Conservation (phyloP, 1,140 invertebrate species). For the Harpegnathos saltator region DNA sequence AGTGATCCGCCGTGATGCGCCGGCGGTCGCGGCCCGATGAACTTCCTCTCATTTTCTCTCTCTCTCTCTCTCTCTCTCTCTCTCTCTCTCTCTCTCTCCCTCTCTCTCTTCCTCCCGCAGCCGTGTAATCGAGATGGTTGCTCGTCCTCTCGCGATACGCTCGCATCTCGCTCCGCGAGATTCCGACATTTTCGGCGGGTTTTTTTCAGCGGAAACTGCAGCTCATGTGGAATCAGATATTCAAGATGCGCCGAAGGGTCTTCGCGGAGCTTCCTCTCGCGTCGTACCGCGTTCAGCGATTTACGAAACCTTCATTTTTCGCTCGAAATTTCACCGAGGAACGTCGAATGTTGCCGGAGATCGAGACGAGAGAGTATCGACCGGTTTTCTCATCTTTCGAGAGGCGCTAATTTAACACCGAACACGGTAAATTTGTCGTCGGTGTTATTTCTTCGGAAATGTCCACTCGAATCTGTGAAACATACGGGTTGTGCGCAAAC, state of each 20-base stretch:
- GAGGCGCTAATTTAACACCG: neutral
- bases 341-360: neutral
- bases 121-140: conserved; percentile 45
- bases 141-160: conserved; percentile 13
- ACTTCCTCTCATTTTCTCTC: conserved; percentile 21
- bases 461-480: neutral
- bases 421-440: neutral
- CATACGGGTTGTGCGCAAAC: neutral
- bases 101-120: neutral
- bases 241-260: neutral
- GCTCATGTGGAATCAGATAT: neutral
- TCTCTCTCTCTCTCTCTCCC: conserved; percentile 11
- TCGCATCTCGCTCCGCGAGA: neutral
- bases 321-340: neutral
- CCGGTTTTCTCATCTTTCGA: neutral
- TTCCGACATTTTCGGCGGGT: neutral
- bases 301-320: too few species aligned
- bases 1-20: conserved; percentile 7
- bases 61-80: conserved; percentile 15
- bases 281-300: too few species aligned
- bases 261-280: neutral
- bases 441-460: neutral
- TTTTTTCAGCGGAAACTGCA: neutral
- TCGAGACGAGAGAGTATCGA: neutral
- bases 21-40: conserved; percentile 24